Conservation (phyloP, 2,113 vertebrate species). For the Eretmochelys imbricata region DNA sequence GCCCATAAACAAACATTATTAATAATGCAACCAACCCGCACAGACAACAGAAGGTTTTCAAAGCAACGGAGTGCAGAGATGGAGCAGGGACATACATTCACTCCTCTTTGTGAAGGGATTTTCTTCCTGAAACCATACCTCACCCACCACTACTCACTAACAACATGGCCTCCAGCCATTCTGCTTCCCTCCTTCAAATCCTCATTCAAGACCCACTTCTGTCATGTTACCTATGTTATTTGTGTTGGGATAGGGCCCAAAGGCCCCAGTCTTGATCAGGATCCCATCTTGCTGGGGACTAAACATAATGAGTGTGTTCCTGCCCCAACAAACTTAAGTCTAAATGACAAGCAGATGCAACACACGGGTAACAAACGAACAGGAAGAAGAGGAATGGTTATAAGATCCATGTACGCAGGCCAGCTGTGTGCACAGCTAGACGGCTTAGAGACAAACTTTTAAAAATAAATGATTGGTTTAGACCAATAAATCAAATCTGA, state of each 20-base stretch:
- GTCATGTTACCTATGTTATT: rapidly evolving
- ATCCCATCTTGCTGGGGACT: background rate
- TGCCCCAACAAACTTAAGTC: background rate
- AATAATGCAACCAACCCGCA: rapidly evolving
- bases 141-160: rapidly evolving
- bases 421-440: background rate
- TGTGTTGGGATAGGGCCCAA: background rate
- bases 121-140: background rate
- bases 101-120: rapidly evolving
- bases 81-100: rapidly evolving
- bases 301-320: background rate
- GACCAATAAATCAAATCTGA: background rate
- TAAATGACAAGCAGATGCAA: background rate
- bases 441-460: background rate
- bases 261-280: background rate
- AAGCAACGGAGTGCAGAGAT: rapidly evolving
- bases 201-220: background rate
- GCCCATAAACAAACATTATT: background rate
- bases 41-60: rapidly evolving
- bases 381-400: background rate
- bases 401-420: background rate
- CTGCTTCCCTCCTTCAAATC: background rate
- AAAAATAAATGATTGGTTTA: background rate
- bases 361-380: background rate
- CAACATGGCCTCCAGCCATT: background rate